phyloP scores from a whole-genome alignment of 2,888 invertebrate species.

The Caenorhabditis imperialis region DNA sequence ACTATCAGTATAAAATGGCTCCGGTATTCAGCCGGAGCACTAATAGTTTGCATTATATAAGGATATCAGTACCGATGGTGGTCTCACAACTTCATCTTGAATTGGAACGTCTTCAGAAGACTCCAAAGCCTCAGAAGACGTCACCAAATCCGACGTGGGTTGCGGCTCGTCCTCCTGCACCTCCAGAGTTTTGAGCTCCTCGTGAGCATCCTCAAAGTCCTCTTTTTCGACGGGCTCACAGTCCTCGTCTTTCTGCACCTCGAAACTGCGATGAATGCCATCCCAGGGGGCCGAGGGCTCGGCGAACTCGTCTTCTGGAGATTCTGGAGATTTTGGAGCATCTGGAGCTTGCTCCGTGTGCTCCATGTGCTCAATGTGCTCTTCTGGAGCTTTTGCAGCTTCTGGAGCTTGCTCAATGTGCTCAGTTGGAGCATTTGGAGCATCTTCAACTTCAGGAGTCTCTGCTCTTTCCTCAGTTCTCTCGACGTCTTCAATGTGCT shows the following conservation, averaged over 20 bases:
- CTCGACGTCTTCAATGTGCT: not conserved
- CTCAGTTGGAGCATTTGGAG: constrained; percentile 41
- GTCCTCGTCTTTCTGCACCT: constrained; percentile 18
- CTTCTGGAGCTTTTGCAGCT: constrained; percentile 1
- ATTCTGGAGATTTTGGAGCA: not conserved
- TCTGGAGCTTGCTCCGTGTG: constrained; percentile 1
- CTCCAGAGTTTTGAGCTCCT: too few relatives aligned
- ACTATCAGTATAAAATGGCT: too few relatives aligned
- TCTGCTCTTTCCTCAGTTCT: constrained; percentile 1
- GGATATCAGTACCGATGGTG: too few relatives aligned
- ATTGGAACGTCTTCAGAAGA: too few relatives aligned
- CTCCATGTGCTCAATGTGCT: not conserved
- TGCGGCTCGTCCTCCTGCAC: too few relatives aligned
- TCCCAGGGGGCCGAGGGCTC: constrained; percentile 1
- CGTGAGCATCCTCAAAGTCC: too few relatives aligned
- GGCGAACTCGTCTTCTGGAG: not conserved
- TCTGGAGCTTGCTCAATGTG: constrained; percentile 25
- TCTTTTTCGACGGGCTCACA: too few relatives aligned
- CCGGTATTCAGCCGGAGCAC: too few relatives aligned
- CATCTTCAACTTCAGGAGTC: constrained; percentile 26
- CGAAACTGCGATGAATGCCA: constrained; percentile 19
- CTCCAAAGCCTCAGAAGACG: too few relatives aligned
- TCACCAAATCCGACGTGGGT: too few relatives aligned
- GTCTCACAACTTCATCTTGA: too few relatives aligned
- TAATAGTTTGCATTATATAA: too few relatives aligned